Conservation (phyloP, 2,888 invertebrate genomes). For the Andrena chrysosceles region DNA sequence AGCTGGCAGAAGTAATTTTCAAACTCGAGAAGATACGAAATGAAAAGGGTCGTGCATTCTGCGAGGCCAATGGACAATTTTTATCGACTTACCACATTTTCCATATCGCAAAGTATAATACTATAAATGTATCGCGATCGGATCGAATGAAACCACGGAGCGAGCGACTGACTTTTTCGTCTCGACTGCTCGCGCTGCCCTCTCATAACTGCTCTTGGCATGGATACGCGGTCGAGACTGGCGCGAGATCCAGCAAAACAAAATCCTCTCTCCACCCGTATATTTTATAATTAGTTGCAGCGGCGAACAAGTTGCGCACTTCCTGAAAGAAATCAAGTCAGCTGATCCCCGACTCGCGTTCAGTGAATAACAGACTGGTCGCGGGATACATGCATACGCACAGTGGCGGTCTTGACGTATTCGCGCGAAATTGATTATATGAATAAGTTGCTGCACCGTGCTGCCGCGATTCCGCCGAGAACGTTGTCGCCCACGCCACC, state of each 20-base stretch:
- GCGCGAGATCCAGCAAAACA: conserved; percentile 45
- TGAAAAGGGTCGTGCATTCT: too few relatives aligned
- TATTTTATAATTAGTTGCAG: conserved; percentile 76
- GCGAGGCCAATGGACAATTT: too few relatives aligned
- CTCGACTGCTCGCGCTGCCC: conserved; percentile 5
- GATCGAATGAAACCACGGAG: not conserved
- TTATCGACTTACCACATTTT: not conserved
- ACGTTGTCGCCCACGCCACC: conserved; percentile 67
- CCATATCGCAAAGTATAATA: too few relatives aligned
- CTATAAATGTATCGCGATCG: not conserved
- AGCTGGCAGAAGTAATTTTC: too few relatives aligned
- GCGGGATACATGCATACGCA: not conserved
- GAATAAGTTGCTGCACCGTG: conserved; percentile 76
- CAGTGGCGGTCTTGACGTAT: not conserved
- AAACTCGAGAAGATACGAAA: too few relatives aligned
- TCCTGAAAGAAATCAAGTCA: conserved; percentile 72
- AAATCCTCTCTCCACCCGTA: conserved; percentile 48
- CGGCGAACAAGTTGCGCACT: conserved; percentile 74
- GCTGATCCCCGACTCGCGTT: conserved; percentile 60
- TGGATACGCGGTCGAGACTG: conserved; percentile 48
- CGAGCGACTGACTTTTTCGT: conserved; percentile 27
- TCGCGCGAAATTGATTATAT: conserved; percentile 75
- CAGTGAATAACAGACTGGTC: not conserved
- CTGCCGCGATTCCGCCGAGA: conserved; percentile 60
- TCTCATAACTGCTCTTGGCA: conserved; percentile 49